Evolutionary conservation across 2,797 vertebrate species (phyloP), one percentile per base, ranked within the genome.

Genomic region (Rousettus madagascariensis): DNA sequence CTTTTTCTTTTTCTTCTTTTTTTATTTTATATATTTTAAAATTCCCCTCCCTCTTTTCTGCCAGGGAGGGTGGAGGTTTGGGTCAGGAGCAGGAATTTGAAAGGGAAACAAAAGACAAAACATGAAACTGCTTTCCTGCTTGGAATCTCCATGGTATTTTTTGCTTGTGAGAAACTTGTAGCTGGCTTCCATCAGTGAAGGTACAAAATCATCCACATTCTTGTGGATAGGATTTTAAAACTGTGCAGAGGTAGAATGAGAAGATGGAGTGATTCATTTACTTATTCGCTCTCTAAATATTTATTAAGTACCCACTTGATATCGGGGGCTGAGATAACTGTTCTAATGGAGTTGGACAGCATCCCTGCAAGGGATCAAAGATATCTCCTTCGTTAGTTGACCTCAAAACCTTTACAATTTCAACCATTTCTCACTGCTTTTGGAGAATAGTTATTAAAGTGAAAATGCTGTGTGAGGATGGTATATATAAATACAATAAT

Each of bases 51-150:
- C 30, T 78, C 68, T 82, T 83, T 96, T 85, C 90, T 97, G 95
- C 28, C 77, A 66, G 75, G 55, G 38, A 97, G 79, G 57, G 86
- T 77, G 63, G 83, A 90, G 28, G 38, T 63, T 79, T 89, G 77
- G 4, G 17, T 72, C 6, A 0, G 57, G 51, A 96, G 90, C 38
- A 46, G 69, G 49, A 24, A 97, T 95, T 36, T 95, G 36, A 87
- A 95, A 95, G 87, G 72, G 90, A 97, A 98, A 96, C 88, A 4
- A 26, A 86, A 86, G 57, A n/a, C 33, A 55, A 84, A 94, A 26
- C 36, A 16, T 30, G 36, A 66, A 77, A 33, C 28, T 66, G 33
- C 10, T 72, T 65, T 87, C 38, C 59, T 0, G 0, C 26, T 19
- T 9, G 53, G 33, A 79, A 68, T 38, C 63, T 79, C 80, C 80